phyloP scores from a whole-genome alignment of 2,797 vertebrate genomes.

The Fringilla coelebs region DNA sequence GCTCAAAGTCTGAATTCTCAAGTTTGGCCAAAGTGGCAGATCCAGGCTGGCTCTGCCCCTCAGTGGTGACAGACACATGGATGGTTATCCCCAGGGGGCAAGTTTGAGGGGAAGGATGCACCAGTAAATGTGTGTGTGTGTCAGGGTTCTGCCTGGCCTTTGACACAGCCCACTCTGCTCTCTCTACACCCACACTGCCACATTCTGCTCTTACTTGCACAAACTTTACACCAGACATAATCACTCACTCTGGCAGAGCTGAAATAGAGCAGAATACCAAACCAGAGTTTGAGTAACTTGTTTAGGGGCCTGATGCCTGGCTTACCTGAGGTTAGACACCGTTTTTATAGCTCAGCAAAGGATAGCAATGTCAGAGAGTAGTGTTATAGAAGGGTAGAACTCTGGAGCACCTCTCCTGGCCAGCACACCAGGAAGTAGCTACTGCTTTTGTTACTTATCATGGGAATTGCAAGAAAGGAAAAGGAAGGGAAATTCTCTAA shows the following conservation, averaged over 20 bases:
- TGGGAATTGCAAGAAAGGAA: not conserved
- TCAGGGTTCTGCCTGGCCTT: not conserved
- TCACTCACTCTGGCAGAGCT: not conserved
- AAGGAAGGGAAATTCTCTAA: not conserved
- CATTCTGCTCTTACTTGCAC: not conserved
- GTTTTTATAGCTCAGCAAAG: not conserved
- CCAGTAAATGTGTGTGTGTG: rapidly evolving
- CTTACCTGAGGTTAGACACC: not conserved
- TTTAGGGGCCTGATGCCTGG: not conserved
- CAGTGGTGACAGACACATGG: not conserved
- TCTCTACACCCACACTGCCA: rapidly evolving
- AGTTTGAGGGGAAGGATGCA: not conserved
- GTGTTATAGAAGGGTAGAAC: not conserved
- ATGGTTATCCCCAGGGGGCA: not conserved
- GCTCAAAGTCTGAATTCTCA: not conserved
- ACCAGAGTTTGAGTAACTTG: not conserved
- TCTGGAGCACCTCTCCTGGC: not conserved
- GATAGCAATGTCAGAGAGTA: not conserved
- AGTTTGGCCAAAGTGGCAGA: not conserved
- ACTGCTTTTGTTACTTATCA: not conserved
- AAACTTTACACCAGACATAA: not conserved
- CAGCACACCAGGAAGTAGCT: not conserved
- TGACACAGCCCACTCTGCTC: rapidly evolving
- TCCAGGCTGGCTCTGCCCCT: not conserved
- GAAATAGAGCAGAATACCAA: not conserved